A percentile compares a stretch with the other conserved stretches of the same genome.
phyloP scores from a whole-genome alignment of 2,797 vertebrate species.

The Coendou prehensilis region DNA sequence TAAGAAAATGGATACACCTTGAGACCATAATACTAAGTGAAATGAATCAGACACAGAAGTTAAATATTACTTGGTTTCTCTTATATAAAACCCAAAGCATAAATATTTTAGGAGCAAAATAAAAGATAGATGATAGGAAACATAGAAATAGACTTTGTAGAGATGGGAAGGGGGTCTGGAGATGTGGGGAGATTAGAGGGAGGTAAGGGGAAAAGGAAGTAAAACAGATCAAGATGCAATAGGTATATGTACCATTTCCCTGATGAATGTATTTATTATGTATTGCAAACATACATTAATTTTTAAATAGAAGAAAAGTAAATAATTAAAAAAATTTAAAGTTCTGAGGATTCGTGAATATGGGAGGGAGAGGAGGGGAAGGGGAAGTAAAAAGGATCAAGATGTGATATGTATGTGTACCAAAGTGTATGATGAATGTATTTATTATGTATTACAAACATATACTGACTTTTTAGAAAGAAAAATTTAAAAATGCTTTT shows the following conservation, averaged over 20 bases:
- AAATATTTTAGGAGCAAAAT: neutral
- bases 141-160: neutral
- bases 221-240: neutral
- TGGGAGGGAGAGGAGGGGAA: neutral
- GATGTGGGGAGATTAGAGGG: neutral
- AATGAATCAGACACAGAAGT: neutral
- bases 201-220: neutral
- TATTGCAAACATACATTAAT: neutral
- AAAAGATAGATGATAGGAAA: neutral
- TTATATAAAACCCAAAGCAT: neutral
- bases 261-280: too few species aligned
- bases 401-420: neutral
- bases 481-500: slow-evolving; percentile 13
- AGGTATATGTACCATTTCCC: too few species aligned
- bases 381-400: neutral
- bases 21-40: neutral
- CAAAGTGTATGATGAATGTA: neutral
- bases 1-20: neutral
- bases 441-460: neutral
- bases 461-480: neutral
- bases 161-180: neutral
- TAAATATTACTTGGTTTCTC: neutral
- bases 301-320: neutral
- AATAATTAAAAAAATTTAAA: neutral
- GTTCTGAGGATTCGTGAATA: neutral